Base-by-base conservation (phyloP, 2,113 vertebrate species). In the Malurus elegans region DNA sequence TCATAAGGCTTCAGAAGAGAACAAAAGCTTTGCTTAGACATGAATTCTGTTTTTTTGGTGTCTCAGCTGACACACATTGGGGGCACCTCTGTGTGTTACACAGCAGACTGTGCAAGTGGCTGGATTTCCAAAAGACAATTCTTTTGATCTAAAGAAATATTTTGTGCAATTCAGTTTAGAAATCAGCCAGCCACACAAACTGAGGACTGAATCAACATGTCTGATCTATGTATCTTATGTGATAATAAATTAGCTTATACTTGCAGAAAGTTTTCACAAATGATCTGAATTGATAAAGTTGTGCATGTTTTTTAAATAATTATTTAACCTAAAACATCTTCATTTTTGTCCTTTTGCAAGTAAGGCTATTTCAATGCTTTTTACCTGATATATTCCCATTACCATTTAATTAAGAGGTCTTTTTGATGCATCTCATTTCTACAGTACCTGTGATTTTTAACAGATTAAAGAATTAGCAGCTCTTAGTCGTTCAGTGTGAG, bases 41-140 rank as follows among this genome's bases (percentile, higher is more conserved):
- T 0, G 1, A 25, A 36, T 19, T 36, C 1, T 0, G 11, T 40
- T 25, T n/a, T 53, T 24, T 40, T 13, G 5, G 6, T 45, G 26
- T 81, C 29, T 12, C 25, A 57, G 18, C 3, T 40, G 19, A 38
- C 24, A 44, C 5, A 42, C 8, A 18, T 14, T 54, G 29, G 34
- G 24, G 53, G 14, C 15, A 65, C 31, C 9, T 57, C 11, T 20
- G 6, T 17, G 31, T 31, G 31, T n/a, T 69, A 72, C 24, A 48
- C 29, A 83, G 32, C 13, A 76, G 28, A 9, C 50, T 26, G 3
- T 51, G 23, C 16, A 65, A 74, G 36, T 1, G 2, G 14, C 3
- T 51, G 50, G 28, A 76, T 80, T 69, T 51, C 24, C 32, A 80
- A 60, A 88, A 60, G 14, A 6, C 3, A 57, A 7, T 60, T 69